Conservation (phyloP, 35 echinoderm and acorn worm species). For the Nesometra sesokonis region DNA sequence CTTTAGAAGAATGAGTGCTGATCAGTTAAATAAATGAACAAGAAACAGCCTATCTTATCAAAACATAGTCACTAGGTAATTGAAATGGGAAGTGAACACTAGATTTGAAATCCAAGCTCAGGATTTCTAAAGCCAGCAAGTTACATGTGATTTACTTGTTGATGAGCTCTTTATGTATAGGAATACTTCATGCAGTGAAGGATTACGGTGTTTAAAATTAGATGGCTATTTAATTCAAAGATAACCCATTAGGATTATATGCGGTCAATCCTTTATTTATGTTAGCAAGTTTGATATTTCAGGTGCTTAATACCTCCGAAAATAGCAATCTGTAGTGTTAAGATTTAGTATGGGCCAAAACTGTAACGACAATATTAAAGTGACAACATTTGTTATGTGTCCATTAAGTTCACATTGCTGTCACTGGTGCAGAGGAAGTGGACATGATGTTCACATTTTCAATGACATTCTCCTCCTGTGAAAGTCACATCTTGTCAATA, state of each 20-base stretch:
- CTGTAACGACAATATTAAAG: too few relatives aligned
- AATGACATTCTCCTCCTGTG: too few relatives aligned
- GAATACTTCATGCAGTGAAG: too few relatives aligned
- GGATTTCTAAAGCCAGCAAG: not conserved
- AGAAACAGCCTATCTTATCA: not conserved
- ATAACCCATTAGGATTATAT: too few relatives aligned
- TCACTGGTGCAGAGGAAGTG: not conserved
- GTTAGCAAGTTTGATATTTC: not conserved
- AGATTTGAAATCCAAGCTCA: not conserved
- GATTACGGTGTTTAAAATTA: too few relatives aligned
- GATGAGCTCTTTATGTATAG: too few relatives aligned
- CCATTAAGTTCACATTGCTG: not conserved
- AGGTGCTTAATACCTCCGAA: not conserved
- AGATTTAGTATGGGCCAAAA: too few relatives aligned
- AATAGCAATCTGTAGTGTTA: too few relatives aligned
- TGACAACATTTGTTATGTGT: not conserved
- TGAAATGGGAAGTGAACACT: not conserved
- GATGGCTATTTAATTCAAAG: too few relatives aligned
- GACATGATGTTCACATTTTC: not conserved
- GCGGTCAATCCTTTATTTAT: not conserved
- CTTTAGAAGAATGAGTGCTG: not conserved
- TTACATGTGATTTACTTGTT: too few relatives aligned
- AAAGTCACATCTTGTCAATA: not conserved
- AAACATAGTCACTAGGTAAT: not conserved
- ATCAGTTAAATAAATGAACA: not conserved